Evolutionary conservation across 2,113 vertebrate species (phyloP), one percentile per base, ranked within the genome.

Genomic region (Clarias magur): DNA sequence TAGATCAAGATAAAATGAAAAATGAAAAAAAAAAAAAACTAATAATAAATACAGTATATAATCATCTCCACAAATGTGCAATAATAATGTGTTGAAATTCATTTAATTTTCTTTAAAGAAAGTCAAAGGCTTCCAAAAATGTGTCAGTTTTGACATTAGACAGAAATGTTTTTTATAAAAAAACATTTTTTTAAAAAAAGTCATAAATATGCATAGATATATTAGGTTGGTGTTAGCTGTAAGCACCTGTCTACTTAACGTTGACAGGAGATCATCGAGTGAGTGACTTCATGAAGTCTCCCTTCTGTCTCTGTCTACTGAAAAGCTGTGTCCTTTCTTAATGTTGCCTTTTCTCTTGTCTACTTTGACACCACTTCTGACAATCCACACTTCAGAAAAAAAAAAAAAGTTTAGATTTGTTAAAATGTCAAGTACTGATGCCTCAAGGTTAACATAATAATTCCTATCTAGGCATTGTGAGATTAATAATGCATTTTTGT

Each of bases 161-260:
- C 96, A 96, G 96, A 96, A 95, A 95, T 94, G 95, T 95, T 96
- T 97, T 97, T 48, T 48, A 8, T 0, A 1, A 8, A 48, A 8
- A 94, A 94, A 95, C 3, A 3, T 38, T 38, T 38, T 38, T 34
- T 34, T 34, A 96, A 95, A 92, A 91, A 73, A 94, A 95, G 94
- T 97, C 96, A 97, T 98, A 98, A 97, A 97, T 97, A 98, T 98
- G 97, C 97, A 99, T 96, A 96, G 96, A 96, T 95, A 95, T 97
- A 97, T 97, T 97, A 97, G 96, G 96, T 96, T 96, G 96, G 97
- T 96, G 96, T 97, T 97, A 97, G 96, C 96, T 96, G 96, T 97
- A 97, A 97, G 96, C 96, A 98, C 97, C 96, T 97, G 96, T 97
- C 96, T 97, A 97, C 96, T 98, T 97, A 97, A 95, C 96, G 95